phyloP scores from a whole-genome alignment of 1,140 invertebrate species.

The Drosophila yakuba region DNA sequence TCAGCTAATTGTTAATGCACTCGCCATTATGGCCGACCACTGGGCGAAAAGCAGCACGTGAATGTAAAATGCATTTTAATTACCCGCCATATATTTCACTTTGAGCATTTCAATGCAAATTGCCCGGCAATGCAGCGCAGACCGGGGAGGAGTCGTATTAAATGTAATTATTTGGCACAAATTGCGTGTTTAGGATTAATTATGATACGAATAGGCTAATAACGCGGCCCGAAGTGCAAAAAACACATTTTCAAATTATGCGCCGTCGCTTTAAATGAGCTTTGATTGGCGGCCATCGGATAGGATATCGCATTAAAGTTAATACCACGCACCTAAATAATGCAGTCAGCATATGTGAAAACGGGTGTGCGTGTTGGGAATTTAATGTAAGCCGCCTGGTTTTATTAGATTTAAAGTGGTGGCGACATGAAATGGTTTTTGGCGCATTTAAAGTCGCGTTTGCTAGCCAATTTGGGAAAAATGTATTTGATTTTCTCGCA shows the following conservation, averaged over 20 bases:
- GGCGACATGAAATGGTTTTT: background rate
- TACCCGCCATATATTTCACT: slow-evolving; percentile 79
- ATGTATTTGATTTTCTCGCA: too few relatives aligned
- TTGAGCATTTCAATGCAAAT: slow-evolving; percentile 79
- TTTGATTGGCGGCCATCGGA: slow-evolving; percentile 53
- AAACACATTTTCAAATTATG: slow-evolving; percentile 74
- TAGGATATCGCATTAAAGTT: slow-evolving; percentile 60
- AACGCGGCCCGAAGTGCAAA: slow-evolving; percentile 70
- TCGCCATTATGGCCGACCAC: slow-evolving; percentile 69
- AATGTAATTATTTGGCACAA: slow-evolving; percentile 82
- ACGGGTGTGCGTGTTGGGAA: slow-evolving; percentile 53
- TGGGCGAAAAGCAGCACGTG: slow-evolving; percentile 39
- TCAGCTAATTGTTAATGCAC: slow-evolving; percentile 82
- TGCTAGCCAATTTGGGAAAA: background rate
- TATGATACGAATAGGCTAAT: slow-evolving; percentile 78
- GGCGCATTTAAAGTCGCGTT: background rate
- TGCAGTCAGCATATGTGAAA: slow-evolving; percentile 18
- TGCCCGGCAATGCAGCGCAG: slow-evolving; percentile 1
- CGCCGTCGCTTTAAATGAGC: slow-evolving; percentile 49
- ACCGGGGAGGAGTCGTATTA: slow-evolving; percentile 47
- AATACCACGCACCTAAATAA: slow-evolving; percentile 52
- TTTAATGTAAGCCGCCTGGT: slow-evolving; percentile 26
- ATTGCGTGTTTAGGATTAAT: slow-evolving; percentile 83
- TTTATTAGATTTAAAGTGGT: slow-evolving; percentile 29
- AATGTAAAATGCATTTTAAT: slow-evolving; percentile 81